A percentile compares a stretch with the other conserved stretches of the same genome.
Conservation (phyloP, 2,888 invertebrate species). For the Venusia cambrica region DNA sequence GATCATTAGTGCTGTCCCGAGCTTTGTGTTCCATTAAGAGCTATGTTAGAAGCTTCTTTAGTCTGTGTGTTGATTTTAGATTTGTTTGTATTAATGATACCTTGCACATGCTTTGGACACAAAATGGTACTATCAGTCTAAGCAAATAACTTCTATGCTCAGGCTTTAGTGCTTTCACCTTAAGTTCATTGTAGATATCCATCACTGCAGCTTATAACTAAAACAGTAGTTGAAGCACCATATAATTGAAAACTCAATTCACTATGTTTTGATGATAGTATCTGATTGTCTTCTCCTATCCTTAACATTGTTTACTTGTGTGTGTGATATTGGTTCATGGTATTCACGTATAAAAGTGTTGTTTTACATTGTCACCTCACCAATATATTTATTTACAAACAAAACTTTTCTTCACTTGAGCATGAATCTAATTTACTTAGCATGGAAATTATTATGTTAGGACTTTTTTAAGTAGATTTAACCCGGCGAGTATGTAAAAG, state of each 20-base stretch:
- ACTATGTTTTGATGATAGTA: too few relatives aligned
- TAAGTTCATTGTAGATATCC: slow-evolving; percentile 26
- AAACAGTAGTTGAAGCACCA: slow-evolving; percentile 13
- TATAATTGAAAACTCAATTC: too few relatives aligned
- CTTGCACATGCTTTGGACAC: slow-evolving; percentile 38
- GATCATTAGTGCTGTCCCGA: slow-evolving; percentile 71
- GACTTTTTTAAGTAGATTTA: background rate
- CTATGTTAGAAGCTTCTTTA: slow-evolving; percentile 45
- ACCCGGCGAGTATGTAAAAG: too few relatives aligned
- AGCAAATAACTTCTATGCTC: slow-evolving; percentile 34
- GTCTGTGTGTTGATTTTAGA: slow-evolving; percentile 40
- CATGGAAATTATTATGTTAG: slow-evolving; percentile 18
- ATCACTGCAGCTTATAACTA: slow-evolving; percentile 35
- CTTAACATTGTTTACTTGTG: too few relatives aligned
- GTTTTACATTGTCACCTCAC: too few relatives aligned
- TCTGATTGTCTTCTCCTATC: too few relatives aligned
- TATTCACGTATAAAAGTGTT: too few relatives aligned
- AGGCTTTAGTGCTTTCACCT: slow-evolving; percentile 37
- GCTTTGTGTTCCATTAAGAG: slow-evolving; percentile 61
- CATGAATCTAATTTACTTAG: slow-evolving; percentile 29
- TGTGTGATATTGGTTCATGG: too few relatives aligned
- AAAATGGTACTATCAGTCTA: slow-evolving; percentile 30
- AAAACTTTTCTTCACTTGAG: slow-evolving; percentile 17
- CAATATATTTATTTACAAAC: too few relatives aligned
- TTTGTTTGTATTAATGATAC: slow-evolving; percentile 18